Evolutionary conservation across 2,797 vertebrate genomes (phyloP).

Genomic region (Psittacula echo): DNA sequence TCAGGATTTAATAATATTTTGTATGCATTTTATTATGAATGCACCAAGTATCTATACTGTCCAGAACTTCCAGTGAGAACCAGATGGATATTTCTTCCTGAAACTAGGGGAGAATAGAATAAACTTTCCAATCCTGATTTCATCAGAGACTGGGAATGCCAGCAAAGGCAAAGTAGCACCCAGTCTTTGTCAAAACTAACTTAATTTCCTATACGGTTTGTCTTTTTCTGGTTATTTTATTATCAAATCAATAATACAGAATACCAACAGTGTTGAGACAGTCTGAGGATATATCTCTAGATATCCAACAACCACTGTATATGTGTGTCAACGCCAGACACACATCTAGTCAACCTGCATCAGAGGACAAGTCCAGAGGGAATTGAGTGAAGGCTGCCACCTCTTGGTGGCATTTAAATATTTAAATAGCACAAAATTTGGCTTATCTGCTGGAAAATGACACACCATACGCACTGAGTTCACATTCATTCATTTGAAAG

Average conservation of each 20-base stretch:
- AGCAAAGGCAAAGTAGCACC: not conserved
- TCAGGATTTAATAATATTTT: not conserved
- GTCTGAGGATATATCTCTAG: not conserved
- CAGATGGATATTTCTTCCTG: not conserved
- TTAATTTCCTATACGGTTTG: not conserved
- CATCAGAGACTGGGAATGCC: not conserved
- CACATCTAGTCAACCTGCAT: not conserved
- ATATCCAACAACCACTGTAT: not conserved
- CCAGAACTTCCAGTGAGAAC: not conserved
- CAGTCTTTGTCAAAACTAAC: not conserved
- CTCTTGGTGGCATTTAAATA: constrained; percentile 11
- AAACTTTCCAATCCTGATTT: not conserved
- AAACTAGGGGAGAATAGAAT: not conserved
- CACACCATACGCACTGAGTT: not conserved
- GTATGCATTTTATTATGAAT: not conserved
- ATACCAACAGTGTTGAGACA: not conserved
- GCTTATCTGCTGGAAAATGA: not conserved
- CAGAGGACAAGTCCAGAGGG: not conserved
- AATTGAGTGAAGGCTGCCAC: constrained; percentile 28
- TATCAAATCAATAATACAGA: not conserved
- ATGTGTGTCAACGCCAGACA: accelerated
- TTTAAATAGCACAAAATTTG: not conserved
- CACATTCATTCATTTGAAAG: not conserved
- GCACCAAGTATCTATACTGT: not conserved
- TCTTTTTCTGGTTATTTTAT: not conserved